A percentile compares a stretch with the other conserved stretches of the same genome.
phyloP scores from a whole-genome alignment of 2,888 invertebrate species.

The Tipula confusa region DNA sequence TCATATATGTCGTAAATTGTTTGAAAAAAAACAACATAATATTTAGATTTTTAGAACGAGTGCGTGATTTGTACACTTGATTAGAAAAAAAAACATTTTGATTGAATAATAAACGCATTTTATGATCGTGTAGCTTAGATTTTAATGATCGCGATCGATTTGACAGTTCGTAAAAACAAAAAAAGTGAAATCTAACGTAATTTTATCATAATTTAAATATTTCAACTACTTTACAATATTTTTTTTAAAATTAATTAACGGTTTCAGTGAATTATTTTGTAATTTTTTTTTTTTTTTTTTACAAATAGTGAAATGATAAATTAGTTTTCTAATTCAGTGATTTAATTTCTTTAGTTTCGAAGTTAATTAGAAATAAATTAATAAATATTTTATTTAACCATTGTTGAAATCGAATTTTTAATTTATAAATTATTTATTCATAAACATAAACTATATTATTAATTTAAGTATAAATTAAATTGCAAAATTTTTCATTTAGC shows the following conservation, averaged over 20 bases:
- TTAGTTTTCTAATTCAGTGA: not conserved
- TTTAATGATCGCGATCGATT: not conserved
- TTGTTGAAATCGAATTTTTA: not conserved
- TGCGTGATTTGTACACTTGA: not conserved
- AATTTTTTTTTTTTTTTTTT: too few relatives aligned
- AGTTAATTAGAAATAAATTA: not conserved
- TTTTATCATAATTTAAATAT: not conserved
- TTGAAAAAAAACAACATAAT: too few relatives aligned
- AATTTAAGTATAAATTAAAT: not conserved
- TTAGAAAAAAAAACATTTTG: not conserved
- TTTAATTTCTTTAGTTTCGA: not conserved
- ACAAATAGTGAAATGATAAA: not conserved
- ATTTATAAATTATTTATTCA: not conserved
- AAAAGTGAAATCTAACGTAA: not conserved
- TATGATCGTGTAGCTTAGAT: not conserved
- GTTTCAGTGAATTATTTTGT: not conserved
- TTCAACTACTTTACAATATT: too few relatives aligned
- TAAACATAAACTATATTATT: not conserved
- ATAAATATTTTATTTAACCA: not conserved
- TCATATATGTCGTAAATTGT: not conserved
- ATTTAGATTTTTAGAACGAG: not conserved
- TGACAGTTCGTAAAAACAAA: not conserved
- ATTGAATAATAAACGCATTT: not conserved
- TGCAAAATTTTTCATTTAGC: not conserved
- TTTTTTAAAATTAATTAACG: not conserved